phyloP scores from a whole-genome alignment of 2,888 invertebrate genomes.

The Dryobotodes eremita region DNA sequence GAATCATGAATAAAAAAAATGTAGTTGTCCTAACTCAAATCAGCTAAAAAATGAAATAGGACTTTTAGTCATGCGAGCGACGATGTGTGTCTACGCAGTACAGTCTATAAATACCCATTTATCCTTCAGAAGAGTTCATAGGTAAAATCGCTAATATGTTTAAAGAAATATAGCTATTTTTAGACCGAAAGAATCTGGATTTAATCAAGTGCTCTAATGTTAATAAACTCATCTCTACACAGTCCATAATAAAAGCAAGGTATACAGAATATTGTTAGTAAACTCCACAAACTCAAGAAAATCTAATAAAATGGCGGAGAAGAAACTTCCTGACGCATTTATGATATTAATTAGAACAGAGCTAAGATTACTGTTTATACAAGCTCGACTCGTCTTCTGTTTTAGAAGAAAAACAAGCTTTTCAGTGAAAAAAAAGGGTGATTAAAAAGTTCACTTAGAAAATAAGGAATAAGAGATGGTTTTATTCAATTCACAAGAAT shows the following conservation, averaged over 20 bases:
- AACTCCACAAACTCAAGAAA: not conserved
- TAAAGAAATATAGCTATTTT: conserved; percentile 16
- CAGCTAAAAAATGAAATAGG: too few relatives aligned
- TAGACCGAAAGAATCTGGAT: conserved; percentile 18
- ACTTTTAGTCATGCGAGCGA: too few relatives aligned
- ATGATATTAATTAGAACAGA: conserved; percentile 32
- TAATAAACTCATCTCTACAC: conserved; percentile 16
- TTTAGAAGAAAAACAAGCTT: conserved; percentile 6
- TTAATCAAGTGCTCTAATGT: conserved; percentile 21
- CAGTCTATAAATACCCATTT: not conserved
- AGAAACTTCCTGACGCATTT: conserved; percentile 6
- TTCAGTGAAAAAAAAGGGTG: not conserved
- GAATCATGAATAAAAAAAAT: too few relatives aligned
- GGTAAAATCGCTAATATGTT: not conserved
- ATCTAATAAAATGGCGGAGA: conserved; percentile 13
- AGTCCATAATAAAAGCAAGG: conserved; percentile 1
- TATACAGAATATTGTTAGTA: conserved; percentile 14
- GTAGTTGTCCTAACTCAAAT: too few relatives aligned
- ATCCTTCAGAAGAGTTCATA: not conserved
- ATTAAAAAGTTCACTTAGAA: conserved; percentile 17
- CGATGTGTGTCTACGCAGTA: not conserved
- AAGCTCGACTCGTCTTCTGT: conserved; percentile 8
- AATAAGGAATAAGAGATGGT: not conserved
- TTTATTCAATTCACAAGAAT: not conserved
- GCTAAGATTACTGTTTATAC: conserved; percentile 26